Evolutionary conservation across 2,797 vertebrate species (phyloP), one percentile per base, ranked within the genome.

Genomic region (Vultur gryphus): DNA sequence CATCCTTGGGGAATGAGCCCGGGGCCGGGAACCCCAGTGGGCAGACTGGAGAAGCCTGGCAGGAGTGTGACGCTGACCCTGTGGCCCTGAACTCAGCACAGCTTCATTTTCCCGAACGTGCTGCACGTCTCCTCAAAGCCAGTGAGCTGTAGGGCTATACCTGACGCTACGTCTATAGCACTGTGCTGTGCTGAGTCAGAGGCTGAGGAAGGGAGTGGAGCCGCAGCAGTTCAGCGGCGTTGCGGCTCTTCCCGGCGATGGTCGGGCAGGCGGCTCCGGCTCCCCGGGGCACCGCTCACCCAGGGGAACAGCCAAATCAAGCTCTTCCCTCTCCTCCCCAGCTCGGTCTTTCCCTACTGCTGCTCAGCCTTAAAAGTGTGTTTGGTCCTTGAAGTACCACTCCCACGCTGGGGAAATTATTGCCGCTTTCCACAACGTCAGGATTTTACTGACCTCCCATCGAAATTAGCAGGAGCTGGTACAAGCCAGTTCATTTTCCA

Each of bases 191-290:
- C 91, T 51, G 31, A 41, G 51, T 24, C 84, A 73, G 75, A 59
- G 33, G 5, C 55, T 9, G 83, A 55, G 46, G 79, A 66, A 25
- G 35, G 66, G 25, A 87, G 54, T 15, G 3, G 43, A 71, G 81
- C 29, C 2, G 4, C 67, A 58, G 77, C 46, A 3, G 23, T 25
- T 46, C 31, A 26, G 46, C 28, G 3, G 23, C 2, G 2, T 6
- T 44, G 25, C 58, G 21, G 18, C 26, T 81, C 46, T 57, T 55
- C 49, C 26, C 16, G 1, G 55, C 3, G 11, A 39, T 17, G 64
- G 79, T 85, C 1, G 0, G 11, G 15, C 49, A 7, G 33, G 59
- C 3, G 2, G 39, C 49, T 72, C 70, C 0, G 0, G 71, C 57
- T 80, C 41, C 41, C 46, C 7, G 0, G 3, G 46, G 37, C 35